Base-by-base conservation (phyloP, 2,113 vertebrate species). In the Bujurquina vittata region DNA sequence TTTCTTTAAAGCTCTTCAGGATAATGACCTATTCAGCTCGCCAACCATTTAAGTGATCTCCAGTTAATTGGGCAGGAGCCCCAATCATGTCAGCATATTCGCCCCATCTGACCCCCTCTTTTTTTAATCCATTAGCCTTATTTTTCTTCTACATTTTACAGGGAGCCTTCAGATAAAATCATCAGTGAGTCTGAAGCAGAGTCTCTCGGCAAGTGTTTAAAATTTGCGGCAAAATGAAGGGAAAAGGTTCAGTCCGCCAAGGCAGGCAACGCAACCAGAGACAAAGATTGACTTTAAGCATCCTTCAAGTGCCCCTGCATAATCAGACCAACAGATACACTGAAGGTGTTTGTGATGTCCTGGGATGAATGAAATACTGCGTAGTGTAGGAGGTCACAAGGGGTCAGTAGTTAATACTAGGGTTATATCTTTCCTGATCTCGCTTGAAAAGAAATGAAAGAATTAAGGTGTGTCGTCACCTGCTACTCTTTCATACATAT, bases 61-160 rank as follows among this genome's bases (percentile, higher is more conserved):
- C 86, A 89, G 80, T 91, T 94, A 93, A 94, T 93, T 93, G 84
- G 91, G 69, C 84, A 85, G 80, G 76, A 92, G 88, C 88, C 91
- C 93, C 86, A 88, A 87, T 91, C 91, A 86, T 83, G 83, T 81
- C 75, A 0, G n/a, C 59, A 10, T 40, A 49, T 31, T 23, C 55
- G 61, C 74, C 75, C 29, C 43, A 57, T 69, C 60, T 76, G 79
- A 89, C 87, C 88, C 56, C 1, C 80, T 87, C 84, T 56, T 81
- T 67, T 67, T 80, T 87, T 84, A 60, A 83, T 81, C 85, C 84
- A 90, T 88, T 87, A 89, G 77, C 63, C 31, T 18, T 63, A 26
- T 80, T 85, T 89, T 77, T 67, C 6, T 31, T 84, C 52, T 67
- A 29, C 67, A 31, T 79, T 52, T 33, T 81, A 57, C 43, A 60